Evolutionary conservation across 2,888 invertebrate species (phyloP).

Genomic region (Eristalis pertinax): DNA sequence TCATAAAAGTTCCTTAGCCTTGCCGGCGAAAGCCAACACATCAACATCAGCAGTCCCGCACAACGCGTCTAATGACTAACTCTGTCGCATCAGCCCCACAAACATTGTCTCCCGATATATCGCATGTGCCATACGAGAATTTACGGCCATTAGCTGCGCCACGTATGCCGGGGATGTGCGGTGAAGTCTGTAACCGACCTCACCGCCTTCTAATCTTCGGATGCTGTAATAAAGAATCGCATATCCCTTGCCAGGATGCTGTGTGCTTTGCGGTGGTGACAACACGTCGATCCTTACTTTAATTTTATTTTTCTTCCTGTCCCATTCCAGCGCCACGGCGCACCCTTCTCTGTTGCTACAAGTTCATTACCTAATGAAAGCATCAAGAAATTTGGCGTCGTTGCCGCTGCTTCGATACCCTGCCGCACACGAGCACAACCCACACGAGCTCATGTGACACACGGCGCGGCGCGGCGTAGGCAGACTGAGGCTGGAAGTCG

Average conservation of each 20-base stretch:
- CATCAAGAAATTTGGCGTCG: slow-evolving; percentile 57
- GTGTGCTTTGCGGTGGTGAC: slow-evolving; percentile 50
- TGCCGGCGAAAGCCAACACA: slow-evolving; percentile 12
- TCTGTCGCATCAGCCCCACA: slow-evolving; percentile 32
- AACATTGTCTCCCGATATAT: slow-evolving; percentile 35
- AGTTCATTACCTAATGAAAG: slow-evolving; percentile 69
- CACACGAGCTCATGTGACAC: background rate
- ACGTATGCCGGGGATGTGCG: slow-evolving; percentile 23
- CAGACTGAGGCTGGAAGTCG: slow-evolving; percentile 26
- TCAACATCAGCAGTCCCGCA: slow-evolving; percentile 33
- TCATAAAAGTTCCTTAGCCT: slow-evolving; percentile 51
- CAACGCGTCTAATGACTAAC: slow-evolving; percentile 59
- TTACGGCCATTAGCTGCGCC: slow-evolving; percentile 62
- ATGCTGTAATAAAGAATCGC: slow-evolving; percentile 60
- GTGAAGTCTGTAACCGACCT: slow-evolving; percentile 1
- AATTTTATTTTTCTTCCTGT: slow-evolving; percentile 4
- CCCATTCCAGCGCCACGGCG: background rate
- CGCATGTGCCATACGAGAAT: slow-evolving; percentile 32
- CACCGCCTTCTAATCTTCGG: slow-evolving; percentile 44
- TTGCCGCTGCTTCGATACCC: background rate
- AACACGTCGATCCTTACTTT: slow-evolving; percentile 46
- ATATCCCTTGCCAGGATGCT: slow-evolving; percentile 26
- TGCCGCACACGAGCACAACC: background rate
- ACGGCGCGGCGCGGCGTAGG: background rate
- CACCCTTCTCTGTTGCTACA: background rate